Evolutionary conservation across 2,888 invertebrate genomes (phyloP), one percentile per base, ranked within the genome.

Genomic region (Morpho deidamia): DNA sequence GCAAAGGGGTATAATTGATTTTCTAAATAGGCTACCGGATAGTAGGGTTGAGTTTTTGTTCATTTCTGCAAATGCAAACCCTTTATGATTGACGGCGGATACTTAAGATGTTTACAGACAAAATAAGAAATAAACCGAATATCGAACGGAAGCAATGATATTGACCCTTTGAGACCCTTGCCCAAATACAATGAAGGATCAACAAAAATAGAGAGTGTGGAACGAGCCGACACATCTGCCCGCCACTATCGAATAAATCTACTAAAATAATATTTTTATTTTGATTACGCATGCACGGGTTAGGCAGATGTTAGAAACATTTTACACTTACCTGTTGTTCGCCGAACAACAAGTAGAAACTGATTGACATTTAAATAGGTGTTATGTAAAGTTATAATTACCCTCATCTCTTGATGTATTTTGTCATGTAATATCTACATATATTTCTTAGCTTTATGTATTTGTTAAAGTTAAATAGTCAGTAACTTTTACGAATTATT

Each of bases 261-360:
- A 86, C 82, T 78, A 79, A 85, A 87, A 87, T 88, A 82, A 84
- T 88, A 88, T 88, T 89, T 87, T 89, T 86, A 87, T 89, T 87
- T 86, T 87, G 85, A 87, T 86, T 87, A 83, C 80, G 82, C 72
- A 65, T 75, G 78, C 81, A 72, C 78, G 82, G 79, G 81, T 84
- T 82, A 78, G 80, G 82, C 88, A 89, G 88, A 86, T 89, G 88
- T 81, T 82, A 74, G 76, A 71, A 61, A 37, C 51, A 61, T 60
- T 65, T 76, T 72, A 73, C 59, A 83, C 73, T 54, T 64, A 41
- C 47, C 7, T 11, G 11, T 35, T 52, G 64, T 59, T 60, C 44
- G 47, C 48, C 58, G 45, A 60, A 55, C 62, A 45, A 46, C 2
- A 38, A 23, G 23, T 5, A 5, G 23, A 23, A 23, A n/a, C n/a